phyloP scores from a whole-genome alignment of 1,140 invertebrate genomes.

The Drosophila pallidifrons region DNA sequence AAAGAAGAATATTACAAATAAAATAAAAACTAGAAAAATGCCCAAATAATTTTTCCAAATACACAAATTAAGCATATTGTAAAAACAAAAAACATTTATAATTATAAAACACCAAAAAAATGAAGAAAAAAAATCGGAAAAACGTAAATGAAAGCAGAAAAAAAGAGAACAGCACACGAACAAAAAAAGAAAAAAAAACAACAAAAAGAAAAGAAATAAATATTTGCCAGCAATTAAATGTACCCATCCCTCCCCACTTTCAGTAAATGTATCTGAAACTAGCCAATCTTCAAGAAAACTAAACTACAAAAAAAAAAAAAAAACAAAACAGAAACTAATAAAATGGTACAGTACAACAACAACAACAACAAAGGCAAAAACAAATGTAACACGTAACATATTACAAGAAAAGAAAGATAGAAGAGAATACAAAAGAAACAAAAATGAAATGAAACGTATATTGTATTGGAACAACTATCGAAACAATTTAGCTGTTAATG shows the following conservation, averaged over 20 bases:
- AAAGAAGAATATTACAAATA: neutral
- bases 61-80: conserved; percentile 43
- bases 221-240: conserved; percentile 26
- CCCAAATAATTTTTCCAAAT: conserved; percentile 55
- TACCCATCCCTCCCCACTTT: conserved; percentile 12
- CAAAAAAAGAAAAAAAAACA: conserved; percentile 4
- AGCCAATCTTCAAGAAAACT: conserved; percentile 32
- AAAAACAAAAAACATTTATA: conserved; percentile 40
- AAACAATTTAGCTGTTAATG: conserved; percentile 51
- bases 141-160: neutral
- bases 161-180: conserved; percentile 32
- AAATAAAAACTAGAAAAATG: conserved; percentile 43
- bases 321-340: neutral
- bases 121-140: conserved; percentile 15
- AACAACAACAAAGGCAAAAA: conserved; percentile 7
- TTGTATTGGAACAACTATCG: conserved; percentile 55
- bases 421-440: conserved; percentile 31
- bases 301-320: conserved; percentile 5
- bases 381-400: neutral
- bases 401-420: conserved; percentile 13
- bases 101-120: conserved; percentile 8
- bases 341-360: conserved; percentile 34
- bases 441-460: conserved; percentile 32
- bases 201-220: neutral
- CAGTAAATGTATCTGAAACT: conserved; percentile 32